These are phyloP conservation scores for Ascidia mentula DNA, from an alignment of 23 tunicate species.

Conservation along the genomic window DNA sequence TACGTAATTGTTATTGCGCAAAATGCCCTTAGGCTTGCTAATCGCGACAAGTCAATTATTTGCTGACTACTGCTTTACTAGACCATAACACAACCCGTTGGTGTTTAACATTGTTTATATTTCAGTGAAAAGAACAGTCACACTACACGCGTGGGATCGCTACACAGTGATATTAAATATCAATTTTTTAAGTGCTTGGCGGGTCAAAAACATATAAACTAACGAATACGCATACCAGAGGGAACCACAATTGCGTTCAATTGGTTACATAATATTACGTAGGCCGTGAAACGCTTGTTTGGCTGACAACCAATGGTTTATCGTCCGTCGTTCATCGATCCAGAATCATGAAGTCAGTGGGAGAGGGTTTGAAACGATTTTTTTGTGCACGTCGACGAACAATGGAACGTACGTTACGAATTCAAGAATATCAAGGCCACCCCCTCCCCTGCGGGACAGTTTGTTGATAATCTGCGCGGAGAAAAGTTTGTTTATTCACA, in stretches of 20 bases:
- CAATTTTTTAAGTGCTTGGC: not conserved
- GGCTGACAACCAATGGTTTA: not conserved
- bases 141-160: not conserved
- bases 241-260: too few relatives aligned
- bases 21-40: not conserved
- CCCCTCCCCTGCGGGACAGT: slow-evolving; percentile 51
- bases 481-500: too few relatives aligned
- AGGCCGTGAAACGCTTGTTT: too few relatives aligned
- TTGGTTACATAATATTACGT: too few relatives aligned
- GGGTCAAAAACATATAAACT: not conserved
- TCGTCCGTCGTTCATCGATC: not conserved
- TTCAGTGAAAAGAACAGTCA: not conserved
- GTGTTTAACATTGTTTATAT: not conserved
- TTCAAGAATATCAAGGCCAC: slow-evolving; percentile 56
- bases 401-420: slow-evolving; percentile 84
- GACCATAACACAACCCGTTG: not conserved
- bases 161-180: not conserved
- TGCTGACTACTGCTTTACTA: not conserved
- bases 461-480: slow-evolving; percentile 47
- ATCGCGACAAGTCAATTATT: not conserved
- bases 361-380: slow-evolving; percentile 63
- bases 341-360: not conserved
- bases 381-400: slow-evolving; percentile 61
- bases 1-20: not conserved
- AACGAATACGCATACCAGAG: too few relatives aligned